Conservation (phyloP, 2,888 invertebrate genomes). For the Homarus gammarus region DNA sequence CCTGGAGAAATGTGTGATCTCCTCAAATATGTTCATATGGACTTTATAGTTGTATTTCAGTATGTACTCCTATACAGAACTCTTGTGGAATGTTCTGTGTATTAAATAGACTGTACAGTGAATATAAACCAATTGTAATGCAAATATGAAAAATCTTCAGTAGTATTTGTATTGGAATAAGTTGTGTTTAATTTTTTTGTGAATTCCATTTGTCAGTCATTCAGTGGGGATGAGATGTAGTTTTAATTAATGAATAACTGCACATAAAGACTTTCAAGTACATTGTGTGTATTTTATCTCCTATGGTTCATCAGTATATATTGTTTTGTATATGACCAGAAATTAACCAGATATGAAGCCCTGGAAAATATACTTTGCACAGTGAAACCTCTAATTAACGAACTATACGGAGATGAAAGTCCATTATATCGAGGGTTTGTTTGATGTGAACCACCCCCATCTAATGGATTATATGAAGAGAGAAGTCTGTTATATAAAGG, state of each 20-base stretch:
- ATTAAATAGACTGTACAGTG: neutral
- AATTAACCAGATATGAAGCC: no score
- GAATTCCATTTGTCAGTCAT: neutral
- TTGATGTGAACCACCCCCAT: no score
- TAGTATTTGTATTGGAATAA: neutral
- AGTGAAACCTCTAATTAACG: no score
- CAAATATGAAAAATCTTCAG: neutral
- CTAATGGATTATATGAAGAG: no score
- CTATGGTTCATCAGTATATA: no score
- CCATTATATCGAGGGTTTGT: no score
- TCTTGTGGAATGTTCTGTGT: neutral
- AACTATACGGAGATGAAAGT: no score
- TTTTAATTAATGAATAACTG: slow-evolving; percentile 17
- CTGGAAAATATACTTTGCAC: no score
- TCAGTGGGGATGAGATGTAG: slow-evolving; percentile 3
- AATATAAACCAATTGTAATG: neutral
- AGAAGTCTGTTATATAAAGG: no score
- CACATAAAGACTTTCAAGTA: slow-evolving; percentile 26
- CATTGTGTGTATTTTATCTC: neutral
- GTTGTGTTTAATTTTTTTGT: neutral
- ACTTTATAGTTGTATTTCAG: neutral
- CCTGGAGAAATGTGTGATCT: neutral
- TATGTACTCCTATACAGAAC: neutral
- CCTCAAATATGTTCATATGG: neutral
- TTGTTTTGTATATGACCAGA: neutral